A percentile compares a stretch with the other conserved stretches of the same genome.
Evolutionary conservation across 1,140 invertebrate species (phyloP).

Genomic region (Cotesia chilonis): DNA sequence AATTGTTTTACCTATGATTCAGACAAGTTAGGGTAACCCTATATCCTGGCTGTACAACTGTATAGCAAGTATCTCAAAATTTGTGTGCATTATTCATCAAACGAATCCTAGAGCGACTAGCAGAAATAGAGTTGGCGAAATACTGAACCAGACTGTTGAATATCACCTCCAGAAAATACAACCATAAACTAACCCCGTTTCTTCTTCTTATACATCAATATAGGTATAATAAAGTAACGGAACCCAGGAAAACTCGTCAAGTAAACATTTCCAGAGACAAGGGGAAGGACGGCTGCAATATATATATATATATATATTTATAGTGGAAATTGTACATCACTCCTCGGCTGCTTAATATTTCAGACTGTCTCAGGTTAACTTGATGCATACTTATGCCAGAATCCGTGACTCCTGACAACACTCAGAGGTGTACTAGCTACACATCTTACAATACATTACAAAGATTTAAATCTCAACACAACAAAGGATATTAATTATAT

Average conservation of each 20-base stretch:
- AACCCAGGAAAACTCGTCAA: conserved; percentile 11
- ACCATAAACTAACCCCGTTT: too few species aligned
- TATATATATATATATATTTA: too few species aligned
- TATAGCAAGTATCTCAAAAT: conserved; percentile 39
- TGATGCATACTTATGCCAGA: conserved; percentile 61
- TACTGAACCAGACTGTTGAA: neutral
- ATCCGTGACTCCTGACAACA: conserved; percentile 39
- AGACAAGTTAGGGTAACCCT: conserved; percentile 9
- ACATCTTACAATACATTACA: neutral
- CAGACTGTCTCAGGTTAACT: conserved; percentile 55
- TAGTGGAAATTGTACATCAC: neutral
- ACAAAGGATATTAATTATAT: too few species aligned
- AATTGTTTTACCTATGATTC: conserved; percentile 43
- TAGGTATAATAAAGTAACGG: too few species aligned
- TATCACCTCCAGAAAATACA: neutral
- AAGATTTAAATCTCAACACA: conserved; percentile 15
- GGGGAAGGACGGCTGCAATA: neutral
- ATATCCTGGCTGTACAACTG: neutral
- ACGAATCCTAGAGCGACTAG: conserved; percentile 35
- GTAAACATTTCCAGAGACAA: conserved; percentile 7
- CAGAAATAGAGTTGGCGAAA: neutral
- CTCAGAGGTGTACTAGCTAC: neutral
- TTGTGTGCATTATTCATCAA: conserved; percentile 61
- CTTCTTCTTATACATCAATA: too few species aligned
- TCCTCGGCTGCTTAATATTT: conserved; percentile 59